Conservation (phyloP, 2,113 vertebrate genomes). For the Sander vitreus region DNA sequence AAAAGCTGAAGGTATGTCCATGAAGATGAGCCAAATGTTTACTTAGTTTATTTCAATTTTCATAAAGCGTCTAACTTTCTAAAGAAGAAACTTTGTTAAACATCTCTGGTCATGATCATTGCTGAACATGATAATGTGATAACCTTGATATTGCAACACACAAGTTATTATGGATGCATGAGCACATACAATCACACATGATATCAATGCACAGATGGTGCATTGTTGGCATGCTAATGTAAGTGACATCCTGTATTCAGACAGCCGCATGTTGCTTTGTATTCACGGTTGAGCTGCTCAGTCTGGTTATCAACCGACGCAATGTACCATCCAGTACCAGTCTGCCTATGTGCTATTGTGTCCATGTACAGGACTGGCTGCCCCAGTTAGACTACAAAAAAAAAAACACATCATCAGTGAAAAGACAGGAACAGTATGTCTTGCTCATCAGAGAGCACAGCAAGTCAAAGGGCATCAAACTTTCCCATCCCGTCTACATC, state of each 20-base stretch:
- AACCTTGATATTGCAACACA: neutral
- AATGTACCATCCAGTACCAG: neutral
- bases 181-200: slow-evolving; percentile 4
- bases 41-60: neutral
- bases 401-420: slow-evolving; percentile 30
- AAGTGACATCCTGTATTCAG: slow-evolving; percentile 25
- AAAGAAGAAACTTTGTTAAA: neutral
- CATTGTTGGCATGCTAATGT: slow-evolving; percentile 36
- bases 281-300: neutral
- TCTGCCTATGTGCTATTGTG: slow-evolving; percentile 30
- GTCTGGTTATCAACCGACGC: neutral
- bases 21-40: neutral
- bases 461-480: slow-evolving; percentile 8
- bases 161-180: neutral
- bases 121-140: neutral
- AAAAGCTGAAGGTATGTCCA: neutral
- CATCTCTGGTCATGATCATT: too few species aligned
- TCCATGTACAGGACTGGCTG: slow-evolving; percentile 41
- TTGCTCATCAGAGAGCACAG: slow-evolving; percentile 20
- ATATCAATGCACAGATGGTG: slow-evolving; percentile 44
- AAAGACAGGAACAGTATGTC: slow-evolving; percentile 17
- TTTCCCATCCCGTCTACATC: slow-evolving; percentile 36
- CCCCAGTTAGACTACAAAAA: slow-evolving; percentile 51
- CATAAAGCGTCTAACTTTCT: neutral
- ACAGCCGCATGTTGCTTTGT: slow-evolving; percentile 17